Percentiles rank a stretch among this genome's conserved stretches.
phyloP scores from a whole-genome alignment of 2,113 vertebrate species.

The Lathamus discolor region DNA sequence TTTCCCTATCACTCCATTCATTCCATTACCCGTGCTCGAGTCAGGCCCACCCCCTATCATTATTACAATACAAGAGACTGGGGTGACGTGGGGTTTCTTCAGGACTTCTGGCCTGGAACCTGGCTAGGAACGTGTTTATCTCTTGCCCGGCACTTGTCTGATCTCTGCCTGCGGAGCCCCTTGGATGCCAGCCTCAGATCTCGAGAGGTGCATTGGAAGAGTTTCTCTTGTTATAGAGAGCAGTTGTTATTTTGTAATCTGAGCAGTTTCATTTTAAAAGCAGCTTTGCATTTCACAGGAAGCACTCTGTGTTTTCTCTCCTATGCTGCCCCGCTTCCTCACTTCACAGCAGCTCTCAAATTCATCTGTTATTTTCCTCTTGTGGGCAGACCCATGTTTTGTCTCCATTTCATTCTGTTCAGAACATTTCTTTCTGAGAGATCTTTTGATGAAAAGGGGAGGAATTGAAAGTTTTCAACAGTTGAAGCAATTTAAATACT shows the following conservation, averaged over 20 bases:
- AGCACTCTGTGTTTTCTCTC: neutral
- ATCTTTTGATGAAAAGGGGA: neutral
- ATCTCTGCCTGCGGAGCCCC: neutral
- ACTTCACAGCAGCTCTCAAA: neutral
- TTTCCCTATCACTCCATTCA: rapidly evolving
- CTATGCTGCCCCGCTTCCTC: neutral
- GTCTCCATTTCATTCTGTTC: neutral
- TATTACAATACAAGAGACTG: neutral
- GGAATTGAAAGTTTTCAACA: neutral
- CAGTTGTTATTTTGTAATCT: neutral
- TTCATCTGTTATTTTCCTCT: neutral
- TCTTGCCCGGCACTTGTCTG: neutral
- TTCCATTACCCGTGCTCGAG: rapidly evolving
- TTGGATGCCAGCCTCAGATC: neutral
- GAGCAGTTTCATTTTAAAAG: neutral
- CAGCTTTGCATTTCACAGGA: neutral
- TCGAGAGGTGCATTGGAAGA: neutral
- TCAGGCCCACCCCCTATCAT: rapidly evolving
- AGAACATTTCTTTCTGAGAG: neutral
- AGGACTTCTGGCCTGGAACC: neutral
- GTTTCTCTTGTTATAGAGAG: neutral
- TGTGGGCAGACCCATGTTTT: neutral
- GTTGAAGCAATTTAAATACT: neutral
- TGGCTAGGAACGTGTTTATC: neutral
- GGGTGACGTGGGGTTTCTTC: neutral